Conservation (phyloP, 1,140 invertebrate genomes). For the Brachystomella parvula region DNA sequence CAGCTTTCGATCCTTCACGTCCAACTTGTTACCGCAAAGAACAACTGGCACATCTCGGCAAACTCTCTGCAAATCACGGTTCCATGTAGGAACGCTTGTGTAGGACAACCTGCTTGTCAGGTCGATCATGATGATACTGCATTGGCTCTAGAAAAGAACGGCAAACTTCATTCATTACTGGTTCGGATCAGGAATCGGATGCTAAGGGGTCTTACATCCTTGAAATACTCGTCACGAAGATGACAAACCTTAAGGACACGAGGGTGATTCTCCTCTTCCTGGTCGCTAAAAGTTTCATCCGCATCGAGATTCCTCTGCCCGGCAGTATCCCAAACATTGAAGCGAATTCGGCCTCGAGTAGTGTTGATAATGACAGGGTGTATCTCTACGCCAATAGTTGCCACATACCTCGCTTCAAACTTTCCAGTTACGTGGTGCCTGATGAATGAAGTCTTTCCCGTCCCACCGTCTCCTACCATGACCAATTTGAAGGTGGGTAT, state of each 20-base stretch:
- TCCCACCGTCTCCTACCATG: background rate
- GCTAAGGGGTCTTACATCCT: too few relatives aligned
- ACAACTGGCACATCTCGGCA: background rate
- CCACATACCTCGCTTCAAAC: background rate
- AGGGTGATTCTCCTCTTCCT: too few relatives aligned
- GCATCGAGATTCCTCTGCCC: too few relatives aligned
- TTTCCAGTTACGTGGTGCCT: background rate
- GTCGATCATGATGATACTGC: background rate
- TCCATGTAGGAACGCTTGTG: background rate
- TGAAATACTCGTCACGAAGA: too few relatives aligned
- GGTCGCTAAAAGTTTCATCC: too few relatives aligned
- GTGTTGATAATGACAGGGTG: background rate
- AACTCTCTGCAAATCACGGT: background rate
- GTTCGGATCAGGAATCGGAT: too few relatives aligned
- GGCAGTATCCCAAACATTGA: background rate
- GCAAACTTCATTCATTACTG: too few relatives aligned
- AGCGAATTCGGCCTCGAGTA: background rate
- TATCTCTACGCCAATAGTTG: background rate
- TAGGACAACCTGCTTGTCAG: background rate
- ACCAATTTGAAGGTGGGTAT: background rate
- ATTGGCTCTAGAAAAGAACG: background rate
- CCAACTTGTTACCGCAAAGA: background rate
- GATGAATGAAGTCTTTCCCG: conserved; percentile 2
- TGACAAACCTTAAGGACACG: too few relatives aligned
- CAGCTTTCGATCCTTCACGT: background rate